Evolutionary conservation across 2,797 vertebrate species (phyloP).

Genomic region (Balearica regulorum): DNA sequence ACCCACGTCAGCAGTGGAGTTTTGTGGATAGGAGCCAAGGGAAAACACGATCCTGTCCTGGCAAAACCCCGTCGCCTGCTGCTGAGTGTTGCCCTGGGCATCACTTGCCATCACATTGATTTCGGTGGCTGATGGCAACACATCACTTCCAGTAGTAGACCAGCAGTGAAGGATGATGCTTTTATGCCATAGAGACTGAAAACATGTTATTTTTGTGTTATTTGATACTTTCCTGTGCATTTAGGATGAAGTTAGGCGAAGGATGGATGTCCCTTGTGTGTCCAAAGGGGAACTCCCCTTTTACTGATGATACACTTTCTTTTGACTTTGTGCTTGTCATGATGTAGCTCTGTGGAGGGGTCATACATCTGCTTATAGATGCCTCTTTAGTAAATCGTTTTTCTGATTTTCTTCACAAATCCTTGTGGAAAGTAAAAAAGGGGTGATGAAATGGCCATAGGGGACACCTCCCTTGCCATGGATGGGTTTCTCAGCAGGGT

Average conservation of each 20-base stretch:
- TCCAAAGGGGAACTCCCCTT: background rate
- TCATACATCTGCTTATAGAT: background rate
- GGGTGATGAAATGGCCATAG: background rate
- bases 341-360: background rate
- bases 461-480: rapidly evolving
- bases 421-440: background rate
- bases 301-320: background rate
- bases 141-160: background rate
- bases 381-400: background rate
- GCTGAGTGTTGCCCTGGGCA: rapidly evolving
- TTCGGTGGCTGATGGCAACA: background rate
- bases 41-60: background rate
- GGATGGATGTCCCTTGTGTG: background rate
- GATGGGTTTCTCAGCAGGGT: background rate
- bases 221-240: background rate
- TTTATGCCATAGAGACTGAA: background rate
- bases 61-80: rapidly evolving
- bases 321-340: background rate
- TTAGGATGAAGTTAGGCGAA: background rate
- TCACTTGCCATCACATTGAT: background rate
- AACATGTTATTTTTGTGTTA: background rate
- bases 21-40: background rate
- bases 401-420: background rate
- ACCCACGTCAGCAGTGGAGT: rapidly evolving
- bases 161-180: background rate